Conservation (phyloP, 2,888 invertebrate species). For the Danaus chrysippus region DNA sequence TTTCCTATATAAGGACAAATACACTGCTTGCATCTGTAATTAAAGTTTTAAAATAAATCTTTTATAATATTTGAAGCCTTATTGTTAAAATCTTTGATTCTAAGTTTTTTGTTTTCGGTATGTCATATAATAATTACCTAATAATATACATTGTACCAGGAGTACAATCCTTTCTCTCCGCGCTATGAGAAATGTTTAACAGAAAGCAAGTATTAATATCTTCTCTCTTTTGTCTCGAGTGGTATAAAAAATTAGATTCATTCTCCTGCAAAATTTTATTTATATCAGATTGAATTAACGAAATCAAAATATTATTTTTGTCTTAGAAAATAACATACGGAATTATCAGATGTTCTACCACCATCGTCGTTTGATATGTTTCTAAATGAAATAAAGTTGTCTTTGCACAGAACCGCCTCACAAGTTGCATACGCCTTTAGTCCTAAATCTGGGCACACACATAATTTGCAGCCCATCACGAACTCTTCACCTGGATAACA, state of each 20-base stretch:
- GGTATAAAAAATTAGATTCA: neutral
- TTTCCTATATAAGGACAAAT: slow-evolving; percentile 59
- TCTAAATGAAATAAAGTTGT: slow-evolving; percentile 23
- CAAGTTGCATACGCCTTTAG: slow-evolving; percentile 58
- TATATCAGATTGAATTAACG: neutral
- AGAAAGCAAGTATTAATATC: slow-evolving; percentile 34
- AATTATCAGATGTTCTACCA: neutral
- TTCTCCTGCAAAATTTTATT: slow-evolving; percentile 1
- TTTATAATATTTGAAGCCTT: too few species aligned
- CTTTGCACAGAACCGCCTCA: slow-evolving; percentile 46
- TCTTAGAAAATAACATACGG: slow-evolving; percentile 7
- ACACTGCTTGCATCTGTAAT: slow-evolving; percentile 57
- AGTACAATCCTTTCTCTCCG: slow-evolving; percentile 44
- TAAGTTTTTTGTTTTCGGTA: neutral
- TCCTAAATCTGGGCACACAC: slow-evolving; percentile 67
- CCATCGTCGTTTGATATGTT: neutral
- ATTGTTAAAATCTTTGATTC: too few species aligned
- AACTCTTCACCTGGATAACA: slow-evolving; percentile 71
- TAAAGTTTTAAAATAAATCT: neutral
- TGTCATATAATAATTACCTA: slow-evolving; percentile 40
- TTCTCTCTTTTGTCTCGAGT: slow-evolving; percentile 31
- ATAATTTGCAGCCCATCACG: slow-evolving; percentile 59
- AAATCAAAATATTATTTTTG: neutral
- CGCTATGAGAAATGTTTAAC: slow-evolving; percentile 37
- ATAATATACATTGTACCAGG: slow-evolving; percentile 60